Percentiles rank a stretch among this genome's conserved stretches.
Conservation (phyloP, 2,113 vertebrate species). For the Pomatostomus ruficeps region DNA sequence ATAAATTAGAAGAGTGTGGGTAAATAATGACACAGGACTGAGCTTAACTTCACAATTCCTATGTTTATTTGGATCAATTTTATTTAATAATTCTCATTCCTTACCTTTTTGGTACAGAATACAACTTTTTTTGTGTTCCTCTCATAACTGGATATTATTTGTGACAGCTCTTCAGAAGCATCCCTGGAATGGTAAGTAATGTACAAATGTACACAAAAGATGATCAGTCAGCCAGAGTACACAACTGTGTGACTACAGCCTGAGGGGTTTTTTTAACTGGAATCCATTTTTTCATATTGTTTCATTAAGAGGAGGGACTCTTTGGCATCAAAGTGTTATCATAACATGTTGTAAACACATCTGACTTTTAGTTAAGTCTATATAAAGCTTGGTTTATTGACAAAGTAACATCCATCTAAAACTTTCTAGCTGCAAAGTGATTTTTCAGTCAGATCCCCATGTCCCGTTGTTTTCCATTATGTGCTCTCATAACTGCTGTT, state of each 20-base stretch:
- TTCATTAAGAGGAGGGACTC: neutral
- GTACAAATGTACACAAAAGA: neutral
- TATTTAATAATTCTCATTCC: neutral
- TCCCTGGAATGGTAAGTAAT: neutral
- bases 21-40: neutral
- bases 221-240: neutral
- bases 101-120: neutral
- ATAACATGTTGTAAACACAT: neutral
- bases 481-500: neutral
- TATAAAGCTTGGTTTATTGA: neutral
- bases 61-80: neutral
- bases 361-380: neutral
- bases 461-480: neutral
- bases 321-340: neutral
- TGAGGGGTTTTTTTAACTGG: rapidly evolving
- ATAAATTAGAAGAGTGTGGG: neutral
- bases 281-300: neutral
- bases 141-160: neutral
- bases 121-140: neutral
- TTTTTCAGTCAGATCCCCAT: neutral
- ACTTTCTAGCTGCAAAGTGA: neutral
- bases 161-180: neutral
- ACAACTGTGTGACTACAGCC: neutral
- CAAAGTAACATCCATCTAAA: neutral
- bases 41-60: neutral